These are phyloP conservation scores for Tricholauxania praeusta DNA, from an alignment of 2,888 invertebrate species.

Conservation along the genomic window DNA sequence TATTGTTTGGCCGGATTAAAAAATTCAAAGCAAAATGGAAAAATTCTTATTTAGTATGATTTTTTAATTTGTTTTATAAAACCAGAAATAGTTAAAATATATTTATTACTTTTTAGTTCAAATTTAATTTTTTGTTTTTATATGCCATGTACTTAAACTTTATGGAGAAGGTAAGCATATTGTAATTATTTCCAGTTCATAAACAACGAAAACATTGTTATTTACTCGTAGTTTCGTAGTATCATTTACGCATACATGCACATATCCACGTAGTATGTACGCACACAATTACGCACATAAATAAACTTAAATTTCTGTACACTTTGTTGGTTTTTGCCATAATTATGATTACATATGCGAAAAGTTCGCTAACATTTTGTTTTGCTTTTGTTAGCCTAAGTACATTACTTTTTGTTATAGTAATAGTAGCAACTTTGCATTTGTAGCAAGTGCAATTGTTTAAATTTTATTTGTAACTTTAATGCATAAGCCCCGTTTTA, in stretches of 20 bases:
- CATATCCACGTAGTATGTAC: not conserved
- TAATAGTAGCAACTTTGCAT: no score
- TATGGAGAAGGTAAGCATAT: slow-evolving; percentile 12
- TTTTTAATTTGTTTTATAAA: no score
- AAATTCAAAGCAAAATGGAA: no score
- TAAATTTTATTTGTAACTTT: no score
- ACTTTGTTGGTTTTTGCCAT: slow-evolving; percentile 22
- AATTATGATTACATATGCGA: slow-evolving; percentile 7
- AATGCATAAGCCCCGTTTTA: no score
- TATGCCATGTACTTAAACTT: slow-evolving; percentile 19
- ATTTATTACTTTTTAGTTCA: not conserved
- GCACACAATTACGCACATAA: not conserved
- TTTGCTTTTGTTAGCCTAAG: not conserved
- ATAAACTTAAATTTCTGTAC: not conserved
- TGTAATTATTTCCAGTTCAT: no score
- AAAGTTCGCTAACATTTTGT: slow-evolving; percentile 10
- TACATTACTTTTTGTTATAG: no score
- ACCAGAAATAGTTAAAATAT: not conserved
- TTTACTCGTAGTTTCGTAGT: not conserved
- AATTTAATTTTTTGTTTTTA: not conserved
- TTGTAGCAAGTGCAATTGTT: no score
- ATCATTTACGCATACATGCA: slow-evolving; percentile 5
- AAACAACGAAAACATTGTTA: slow-evolving; percentile 1
- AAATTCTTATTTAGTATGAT: no score
- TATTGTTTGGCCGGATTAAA: slow-evolving; percentile 31